Evolutionary conservation across 2,888 invertebrate species (phyloP), one percentile per base, ranked within the genome.

Genomic region (Atethmia centrago): DNA sequence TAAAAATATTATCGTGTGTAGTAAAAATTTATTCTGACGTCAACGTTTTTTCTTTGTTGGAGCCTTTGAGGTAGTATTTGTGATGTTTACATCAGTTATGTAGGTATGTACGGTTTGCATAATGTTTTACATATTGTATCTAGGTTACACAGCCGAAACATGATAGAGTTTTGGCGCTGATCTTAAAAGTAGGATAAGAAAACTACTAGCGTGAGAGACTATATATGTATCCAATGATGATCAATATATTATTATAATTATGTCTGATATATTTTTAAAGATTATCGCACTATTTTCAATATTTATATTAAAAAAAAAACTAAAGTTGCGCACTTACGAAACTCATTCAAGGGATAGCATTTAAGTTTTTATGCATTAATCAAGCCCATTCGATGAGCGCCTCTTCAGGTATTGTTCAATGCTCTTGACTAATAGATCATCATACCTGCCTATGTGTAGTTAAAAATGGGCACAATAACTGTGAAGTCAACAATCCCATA

Each of bases 1-100:
- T 58, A 82, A 79, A 77, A 69, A 76, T 67, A 68, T 45, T 63
- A 53, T 80, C 31, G 65, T 66, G 31, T 63, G 45, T 69, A 62
- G 40, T 42, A 66, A 74, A 83, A 69, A 68, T n/a, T 28, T 12
- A 56, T 53, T 55, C 21, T 70, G 67, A 71, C 76, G 70, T 71
- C 66, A 80, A 64, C 49, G 14, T 31, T 79, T 56, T 64, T 61
- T 67, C n/a, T n/a, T 79, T 51, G 67, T 64, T 51, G 10, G 36
- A 58, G 28, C 49, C 28, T 75, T 65, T 31, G 28, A 25, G 59
- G 42, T 45, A 53, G 9, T 80, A 14, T 28, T 9, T 58, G 12
- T 73, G 42, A 55, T 62, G 49, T 58, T 76, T 62, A 49, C 53
- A 40, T 79, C n/a, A 36, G 31, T 31, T 53, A 5, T 36, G 7